Evolutionary conservation across 2,113 vertebrate genomes (phyloP).

Genomic region (Ceyx cyanopectus): DNA sequence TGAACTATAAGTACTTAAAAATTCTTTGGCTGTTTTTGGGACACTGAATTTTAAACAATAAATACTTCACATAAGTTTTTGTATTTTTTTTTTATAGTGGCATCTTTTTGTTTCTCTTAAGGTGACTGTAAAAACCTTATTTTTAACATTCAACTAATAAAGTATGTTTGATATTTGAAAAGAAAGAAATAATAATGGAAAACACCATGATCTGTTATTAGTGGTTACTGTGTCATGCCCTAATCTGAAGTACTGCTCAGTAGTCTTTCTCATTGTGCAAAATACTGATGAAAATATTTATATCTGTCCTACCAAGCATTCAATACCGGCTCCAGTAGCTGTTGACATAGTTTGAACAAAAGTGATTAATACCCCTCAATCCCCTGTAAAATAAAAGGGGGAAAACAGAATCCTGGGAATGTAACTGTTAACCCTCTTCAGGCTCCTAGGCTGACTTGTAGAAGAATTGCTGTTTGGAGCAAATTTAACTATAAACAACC

Average conservation of each 20-base stretch:
- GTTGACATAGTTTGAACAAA: neutral
- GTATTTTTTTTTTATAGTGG: neutral
- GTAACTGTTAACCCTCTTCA: neutral
- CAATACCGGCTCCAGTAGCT: neutral
- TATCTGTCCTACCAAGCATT: neutral
- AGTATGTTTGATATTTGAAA: conserved; percentile 2
- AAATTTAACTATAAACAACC: neutral
- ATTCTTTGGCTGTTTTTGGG: neutral
- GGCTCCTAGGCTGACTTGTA: neutral
- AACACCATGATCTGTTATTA: neutral
- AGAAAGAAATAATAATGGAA: conserved; percentile 36
- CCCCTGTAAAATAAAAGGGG: neutral
- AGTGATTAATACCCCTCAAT: neutral
- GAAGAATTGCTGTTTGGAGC: neutral
- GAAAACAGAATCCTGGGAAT: neutral
- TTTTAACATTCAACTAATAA: conserved; percentile 42
- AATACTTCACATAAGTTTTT: conserved; percentile 20
- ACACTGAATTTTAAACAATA: conserved; percentile 42
- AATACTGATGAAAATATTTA: neutral
- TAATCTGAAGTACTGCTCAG: neutral
- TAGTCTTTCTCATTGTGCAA: neutral
- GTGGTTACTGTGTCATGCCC: neutral
- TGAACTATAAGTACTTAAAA: conserved; percentile 83
- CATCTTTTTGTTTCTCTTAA: conserved; percentile 45
- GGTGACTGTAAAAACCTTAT: conserved; percentile 24